Percentiles rank a stretch among this genome's conserved stretches.
phyloP scores from a whole-genome alignment of 2,113 vertebrate genomes.

The Eonycteris spelaea region DNA sequence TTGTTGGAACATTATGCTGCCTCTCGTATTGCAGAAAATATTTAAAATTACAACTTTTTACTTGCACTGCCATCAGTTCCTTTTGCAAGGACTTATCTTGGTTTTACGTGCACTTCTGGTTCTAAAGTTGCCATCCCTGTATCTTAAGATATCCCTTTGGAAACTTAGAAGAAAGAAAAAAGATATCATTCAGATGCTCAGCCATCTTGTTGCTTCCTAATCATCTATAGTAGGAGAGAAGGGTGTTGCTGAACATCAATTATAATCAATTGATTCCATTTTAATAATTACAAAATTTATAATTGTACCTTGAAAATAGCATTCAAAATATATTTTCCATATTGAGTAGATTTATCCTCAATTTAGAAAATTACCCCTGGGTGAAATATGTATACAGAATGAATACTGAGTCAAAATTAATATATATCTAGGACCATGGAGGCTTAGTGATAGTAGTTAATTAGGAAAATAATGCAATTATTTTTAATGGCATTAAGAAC shows the following conservation, averaged over 20 bases:
- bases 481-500: neutral
- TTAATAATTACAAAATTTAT: neutral
- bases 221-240: neutral
- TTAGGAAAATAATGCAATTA: conserved; percentile 8
- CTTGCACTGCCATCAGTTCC: neutral
- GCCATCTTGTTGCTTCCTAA: neutral
- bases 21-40: neutral
- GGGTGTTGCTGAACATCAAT: neutral
- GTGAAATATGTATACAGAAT: conserved; percentile 20
- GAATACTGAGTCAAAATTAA: neutral
- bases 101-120: neutral
- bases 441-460: neutral
- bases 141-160: neutral
- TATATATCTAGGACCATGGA: neutral
- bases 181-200: neutral
- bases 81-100: neutral
- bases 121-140: neutral
- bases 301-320: neutral
- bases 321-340: neutral
- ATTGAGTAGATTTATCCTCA: neutral
- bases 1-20: neutral
- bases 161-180: neutral
- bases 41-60: neutral
- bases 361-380: conserved; percentile 9
- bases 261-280: neutral